phyloP scores from a whole-genome alignment of 2,888 invertebrate genomes.

The Tromatobia lineatoria region DNA sequence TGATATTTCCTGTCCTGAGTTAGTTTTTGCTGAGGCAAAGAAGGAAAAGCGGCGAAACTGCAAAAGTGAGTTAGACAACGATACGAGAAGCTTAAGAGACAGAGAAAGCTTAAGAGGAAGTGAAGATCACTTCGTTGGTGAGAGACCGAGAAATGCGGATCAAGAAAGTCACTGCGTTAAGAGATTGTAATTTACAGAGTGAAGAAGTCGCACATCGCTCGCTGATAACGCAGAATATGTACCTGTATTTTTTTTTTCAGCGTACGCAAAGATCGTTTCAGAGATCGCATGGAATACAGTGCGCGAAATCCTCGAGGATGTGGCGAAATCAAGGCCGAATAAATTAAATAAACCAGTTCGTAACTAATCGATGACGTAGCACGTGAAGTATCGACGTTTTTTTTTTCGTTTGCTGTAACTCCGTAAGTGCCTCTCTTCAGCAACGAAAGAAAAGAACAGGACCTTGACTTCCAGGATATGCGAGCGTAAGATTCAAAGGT shows the following conservation, averaged over 20 bases:
- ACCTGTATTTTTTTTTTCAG: slow-evolving; percentile 2
- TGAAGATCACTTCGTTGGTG: neutral
- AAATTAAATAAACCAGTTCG: slow-evolving; percentile 64
- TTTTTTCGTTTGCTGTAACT: neutral
- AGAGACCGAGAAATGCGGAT: slow-evolving; percentile 8
- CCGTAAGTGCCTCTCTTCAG: neutral
- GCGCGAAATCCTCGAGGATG: slow-evolving; percentile 51
- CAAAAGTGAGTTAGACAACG: neutral
- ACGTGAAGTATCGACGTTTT: neutral
- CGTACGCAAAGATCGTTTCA: slow-evolving; percentile 5
- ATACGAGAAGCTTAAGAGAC: slow-evolving; percentile 3
- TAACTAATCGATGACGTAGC: slow-evolving; percentile 51
- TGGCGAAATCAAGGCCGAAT: slow-evolving; percentile 63
- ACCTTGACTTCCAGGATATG: slow-evolving; percentile 17
- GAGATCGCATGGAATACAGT: neutral
- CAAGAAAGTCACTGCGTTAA: slow-evolving; percentile 30
- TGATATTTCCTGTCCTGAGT: slow-evolving; percentile 48
- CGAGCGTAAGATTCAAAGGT: slow-evolving; percentile 8
- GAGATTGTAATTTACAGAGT: slow-evolving; percentile 26
- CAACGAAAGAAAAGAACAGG: neutral
- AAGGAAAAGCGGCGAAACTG: neutral
- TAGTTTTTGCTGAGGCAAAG: neutral
- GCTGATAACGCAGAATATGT: slow-evolving; percentile 14
- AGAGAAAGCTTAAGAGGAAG: slow-evolving; percentile 38
- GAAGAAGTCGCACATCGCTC: neutral